A percentile compares a stretch with the other conserved stretches of the same genome.
These are phyloP conservation scores for Gerris buenoi DNA, from an alignment of 1,140 invertebrate genomes.

Conservation along the genomic window DNA sequence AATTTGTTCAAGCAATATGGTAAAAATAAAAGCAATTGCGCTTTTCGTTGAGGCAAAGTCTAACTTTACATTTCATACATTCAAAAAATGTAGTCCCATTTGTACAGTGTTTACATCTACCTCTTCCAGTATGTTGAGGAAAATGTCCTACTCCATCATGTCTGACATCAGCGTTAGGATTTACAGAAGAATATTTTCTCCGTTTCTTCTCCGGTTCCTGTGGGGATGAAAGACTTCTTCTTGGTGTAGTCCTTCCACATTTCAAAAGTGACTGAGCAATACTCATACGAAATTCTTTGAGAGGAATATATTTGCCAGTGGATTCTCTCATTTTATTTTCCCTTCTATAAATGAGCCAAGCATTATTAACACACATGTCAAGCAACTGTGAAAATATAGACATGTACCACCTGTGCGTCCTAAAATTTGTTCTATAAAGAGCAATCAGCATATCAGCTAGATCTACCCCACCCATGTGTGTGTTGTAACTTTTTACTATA, in stretches of 20 bases:
- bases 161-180: neutral
- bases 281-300: neutral
- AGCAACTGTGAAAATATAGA: conserved; percentile 13
- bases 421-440: conserved; percentile 23
- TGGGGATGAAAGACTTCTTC: neutral
- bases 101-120: neutral
- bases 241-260: neutral
- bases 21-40: neutral
- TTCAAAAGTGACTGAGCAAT: neutral
- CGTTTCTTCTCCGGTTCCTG: neutral
- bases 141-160: neutral
- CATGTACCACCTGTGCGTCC: conserved; percentile 18
- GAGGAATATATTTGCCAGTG: neutral
- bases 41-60: neutral
- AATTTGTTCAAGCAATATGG: too few species aligned
- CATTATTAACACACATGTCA: conserved; percentile 6
- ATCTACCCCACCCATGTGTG: conserved; percentile 28
- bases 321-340: neutral
- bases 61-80: neutral
- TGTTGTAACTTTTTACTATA: conserved; percentile 31
- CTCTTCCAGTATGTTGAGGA: neutral
- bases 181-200: neutral
- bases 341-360: neutral
- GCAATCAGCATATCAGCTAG: conserved; percentile 32
- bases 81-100: neutral